These are phyloP conservation scores for Podarcis siculus DNA, from an alignment of 2,797 vertebrate species.

Conservation along the genomic window DNA sequence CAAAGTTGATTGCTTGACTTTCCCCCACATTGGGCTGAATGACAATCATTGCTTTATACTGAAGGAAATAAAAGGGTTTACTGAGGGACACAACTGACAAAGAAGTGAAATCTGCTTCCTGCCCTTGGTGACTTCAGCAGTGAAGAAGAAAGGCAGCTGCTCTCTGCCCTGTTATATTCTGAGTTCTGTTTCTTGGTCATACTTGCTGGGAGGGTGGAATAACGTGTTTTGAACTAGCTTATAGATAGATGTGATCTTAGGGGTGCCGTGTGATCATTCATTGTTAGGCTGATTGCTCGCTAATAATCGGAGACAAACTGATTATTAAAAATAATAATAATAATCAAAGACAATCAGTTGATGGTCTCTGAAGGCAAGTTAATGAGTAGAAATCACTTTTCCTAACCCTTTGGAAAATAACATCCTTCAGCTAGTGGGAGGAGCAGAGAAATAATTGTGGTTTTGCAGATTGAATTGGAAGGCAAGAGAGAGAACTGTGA, in stretches of 20 bases:
- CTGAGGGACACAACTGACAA: background rate
- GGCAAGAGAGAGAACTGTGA: background rate
- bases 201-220: too few species aligned
- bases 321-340: background rate
- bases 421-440: background rate
- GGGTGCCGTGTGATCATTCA: background rate
- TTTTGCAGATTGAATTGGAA: background rate
- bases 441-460: background rate
- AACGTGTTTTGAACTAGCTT: background rate
- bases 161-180: background rate
- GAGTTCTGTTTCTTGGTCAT: background rate
- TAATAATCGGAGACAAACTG: too few species aligned
- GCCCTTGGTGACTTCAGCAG: background rate
- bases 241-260: background rate
- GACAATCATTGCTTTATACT: background rate
- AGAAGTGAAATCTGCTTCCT: background rate
- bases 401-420: background rate
- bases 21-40: background rate
- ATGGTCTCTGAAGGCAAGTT: background rate
- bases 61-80: background rate
- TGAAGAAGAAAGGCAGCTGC: background rate
- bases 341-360: background rate
- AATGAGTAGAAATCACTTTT: constrained; percentile 1
- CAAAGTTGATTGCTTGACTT: background rate
- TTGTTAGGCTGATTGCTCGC: background rate